Percentiles rank a stretch among this genome's conserved stretches.
Conservation (phyloP, 2,113 vertebrate species). For the Athene noctua region DNA sequence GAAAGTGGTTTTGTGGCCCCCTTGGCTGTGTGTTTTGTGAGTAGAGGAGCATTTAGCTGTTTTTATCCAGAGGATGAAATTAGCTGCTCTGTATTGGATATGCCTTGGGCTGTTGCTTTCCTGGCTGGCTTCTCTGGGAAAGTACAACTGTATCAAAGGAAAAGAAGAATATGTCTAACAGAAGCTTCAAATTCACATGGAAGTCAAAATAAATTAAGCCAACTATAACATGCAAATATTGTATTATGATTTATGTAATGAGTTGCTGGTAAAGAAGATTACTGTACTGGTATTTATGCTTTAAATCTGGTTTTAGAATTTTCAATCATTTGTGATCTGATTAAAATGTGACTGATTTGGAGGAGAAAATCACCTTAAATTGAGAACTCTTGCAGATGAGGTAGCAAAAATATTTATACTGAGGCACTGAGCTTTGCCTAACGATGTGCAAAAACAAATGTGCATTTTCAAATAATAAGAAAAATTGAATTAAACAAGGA, state of each 20-base stretch:
- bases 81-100: neutral
- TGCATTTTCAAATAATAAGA: neutral
- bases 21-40: neutral
- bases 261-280: slow-evolving; percentile 40
- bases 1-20: neutral
- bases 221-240: slow-evolving; percentile 43
- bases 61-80: slow-evolving; percentile 16
- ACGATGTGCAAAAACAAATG: neutral
- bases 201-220: slow-evolving; percentile 35
- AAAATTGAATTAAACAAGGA: neutral
- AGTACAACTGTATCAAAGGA: neutral
- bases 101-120: neutral
- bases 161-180: neutral
- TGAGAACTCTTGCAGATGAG: neutral
- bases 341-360: slow-evolving; percentile 48
- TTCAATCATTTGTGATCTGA: slow-evolving; percentile 50
- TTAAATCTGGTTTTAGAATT: slow-evolving; percentile 52
- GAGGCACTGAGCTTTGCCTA: neutral
- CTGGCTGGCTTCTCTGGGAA: neutral
- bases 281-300: slow-evolving; percentile 32
- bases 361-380: slow-evolving; percentile 43
- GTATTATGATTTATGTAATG: slow-evolving; percentile 35
- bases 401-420: neutral
- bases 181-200: neutral
- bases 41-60: neutral